Conservation (phyloP, 2,797 vertebrate species). For the Poeciliopsis turneri region DNA sequence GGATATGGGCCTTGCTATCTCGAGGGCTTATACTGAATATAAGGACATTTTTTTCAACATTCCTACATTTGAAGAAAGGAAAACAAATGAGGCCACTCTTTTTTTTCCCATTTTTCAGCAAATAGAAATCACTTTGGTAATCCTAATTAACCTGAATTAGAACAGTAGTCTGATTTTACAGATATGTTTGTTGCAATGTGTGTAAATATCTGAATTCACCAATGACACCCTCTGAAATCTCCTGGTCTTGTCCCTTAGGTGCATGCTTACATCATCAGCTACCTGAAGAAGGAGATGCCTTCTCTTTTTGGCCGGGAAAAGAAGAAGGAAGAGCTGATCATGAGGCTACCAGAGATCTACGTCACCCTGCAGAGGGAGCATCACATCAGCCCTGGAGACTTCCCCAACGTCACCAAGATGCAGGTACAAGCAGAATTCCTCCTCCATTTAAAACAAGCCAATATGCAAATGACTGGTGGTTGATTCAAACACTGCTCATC, state of each 20-base stretch:
- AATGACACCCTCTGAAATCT: neutral
- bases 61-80: neutral
- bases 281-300: conserved; percentile 98
- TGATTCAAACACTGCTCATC: neutral
- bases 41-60: neutral
- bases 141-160: neutral
- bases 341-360: conserved; percentile 92
- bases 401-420: conserved; percentile 94
- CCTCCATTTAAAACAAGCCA: neutral
- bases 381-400: conserved; percentile 96
- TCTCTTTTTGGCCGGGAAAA: conserved; percentile 94
- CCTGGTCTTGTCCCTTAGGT: conserved; percentile 78
- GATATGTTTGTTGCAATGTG: neutral
- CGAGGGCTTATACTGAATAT: too few relatives aligned
- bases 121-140: neutral
- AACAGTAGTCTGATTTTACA: neutral
- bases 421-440: conserved; percentile 76
- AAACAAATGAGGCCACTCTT: neutral
- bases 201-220: neutral
- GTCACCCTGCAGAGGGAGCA: conserved; percentile 90
- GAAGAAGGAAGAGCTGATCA: conserved; percentile 94
- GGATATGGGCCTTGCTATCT: too few relatives aligned
- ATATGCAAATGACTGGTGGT: neutral
- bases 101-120: neutral
- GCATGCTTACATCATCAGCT: conserved; percentile 96